These are phyloP conservation scores for Hydrocynus forskahlii DNA, from an alignment of 2,797 vertebrate genomes.

Conservation along the genomic window DNA sequence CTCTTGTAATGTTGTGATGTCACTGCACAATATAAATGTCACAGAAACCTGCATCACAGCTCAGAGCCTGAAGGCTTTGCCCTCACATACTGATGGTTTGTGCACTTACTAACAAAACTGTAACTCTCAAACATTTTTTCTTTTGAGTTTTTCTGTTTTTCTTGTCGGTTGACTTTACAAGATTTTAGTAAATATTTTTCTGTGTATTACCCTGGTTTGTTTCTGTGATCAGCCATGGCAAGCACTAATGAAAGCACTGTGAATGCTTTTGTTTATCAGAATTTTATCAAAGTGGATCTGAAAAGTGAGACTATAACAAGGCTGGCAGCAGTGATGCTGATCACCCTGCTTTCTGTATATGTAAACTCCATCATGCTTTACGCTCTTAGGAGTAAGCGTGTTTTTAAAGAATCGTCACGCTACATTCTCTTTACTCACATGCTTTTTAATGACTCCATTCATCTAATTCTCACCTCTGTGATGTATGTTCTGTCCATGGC, in stretches of 20 bases:
- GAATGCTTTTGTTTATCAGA: neutral
- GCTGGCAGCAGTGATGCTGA: neutral
- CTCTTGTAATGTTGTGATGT: neutral
- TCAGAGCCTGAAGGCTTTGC: neutral
- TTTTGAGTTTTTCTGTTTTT: neutral
- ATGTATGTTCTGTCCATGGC: neutral
- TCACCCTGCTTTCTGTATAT: conserved; percentile 11
- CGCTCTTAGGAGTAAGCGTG: neutral
- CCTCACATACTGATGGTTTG: neutral
- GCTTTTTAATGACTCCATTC: conserved; percentile 42
- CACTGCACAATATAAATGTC: neutral
- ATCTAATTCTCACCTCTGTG: neutral
- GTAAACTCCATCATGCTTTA: conserved; percentile 42
- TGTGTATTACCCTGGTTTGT: neutral
- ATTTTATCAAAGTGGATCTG: neutral
- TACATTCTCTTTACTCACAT: conserved; percentile 51
- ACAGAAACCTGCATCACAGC: neutral
- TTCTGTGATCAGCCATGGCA: neutral
- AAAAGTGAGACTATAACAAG: neutral
- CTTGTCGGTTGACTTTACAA: neutral
- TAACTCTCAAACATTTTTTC: neutral
- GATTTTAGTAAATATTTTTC: neutral
- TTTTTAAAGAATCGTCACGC: conserved; percentile 40
- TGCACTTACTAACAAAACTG: neutral
- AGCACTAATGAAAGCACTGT: neutral